Conservation (phyloP, 2,888 invertebrate genomes). For the Eulithis prunata region DNA sequence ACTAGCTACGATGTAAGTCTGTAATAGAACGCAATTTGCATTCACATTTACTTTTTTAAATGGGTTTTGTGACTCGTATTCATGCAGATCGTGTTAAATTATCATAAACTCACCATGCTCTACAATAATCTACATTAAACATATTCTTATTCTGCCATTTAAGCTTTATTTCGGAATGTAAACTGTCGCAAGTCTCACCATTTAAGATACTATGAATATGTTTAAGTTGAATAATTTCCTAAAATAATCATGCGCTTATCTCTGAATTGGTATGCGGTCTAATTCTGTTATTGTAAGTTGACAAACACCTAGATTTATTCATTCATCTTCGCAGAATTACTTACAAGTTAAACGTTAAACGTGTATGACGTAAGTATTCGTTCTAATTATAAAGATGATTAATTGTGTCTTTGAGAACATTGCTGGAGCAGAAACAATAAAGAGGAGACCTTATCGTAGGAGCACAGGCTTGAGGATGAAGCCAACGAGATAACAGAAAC, state of each 20-base stretch:
- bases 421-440: slow-evolving; percentile 31
- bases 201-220: slow-evolving; percentile 18
- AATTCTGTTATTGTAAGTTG: slow-evolving; percentile 24
- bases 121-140: slow-evolving; percentile 23
- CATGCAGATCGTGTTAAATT: slow-evolving; percentile 33
- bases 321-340: slow-evolving; percentile 40
- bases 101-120: slow-evolving; percentile 33
- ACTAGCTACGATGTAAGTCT: slow-evolving; percentile 48
- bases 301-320: slow-evolving; percentile 29
- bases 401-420: slow-evolving; percentile 36
- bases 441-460: slow-evolving; percentile 32
- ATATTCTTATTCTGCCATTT: slow-evolving; percentile 24
- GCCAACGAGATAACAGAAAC: slow-evolving; percentile 34
- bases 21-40: slow-evolving; percentile 51
- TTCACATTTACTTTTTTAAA: slow-evolving; percentile 48
- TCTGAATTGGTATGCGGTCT: neutral
- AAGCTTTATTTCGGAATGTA: slow-evolving; percentile 9
- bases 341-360: slow-evolving; percentile 34
- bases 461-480: slow-evolving; percentile 35
- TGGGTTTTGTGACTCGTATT: slow-evolving; percentile 38
- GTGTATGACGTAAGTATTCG: slow-evolving; percentile 32
- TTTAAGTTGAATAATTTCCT: slow-evolving; percentile 5
- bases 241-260: neutral
- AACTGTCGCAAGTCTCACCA: slow-evolving; percentile 5
- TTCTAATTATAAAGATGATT: slow-evolving; percentile 42